Conservation (phyloP, 2,888 invertebrate genomes). For the Hesperia comma region DNA sequence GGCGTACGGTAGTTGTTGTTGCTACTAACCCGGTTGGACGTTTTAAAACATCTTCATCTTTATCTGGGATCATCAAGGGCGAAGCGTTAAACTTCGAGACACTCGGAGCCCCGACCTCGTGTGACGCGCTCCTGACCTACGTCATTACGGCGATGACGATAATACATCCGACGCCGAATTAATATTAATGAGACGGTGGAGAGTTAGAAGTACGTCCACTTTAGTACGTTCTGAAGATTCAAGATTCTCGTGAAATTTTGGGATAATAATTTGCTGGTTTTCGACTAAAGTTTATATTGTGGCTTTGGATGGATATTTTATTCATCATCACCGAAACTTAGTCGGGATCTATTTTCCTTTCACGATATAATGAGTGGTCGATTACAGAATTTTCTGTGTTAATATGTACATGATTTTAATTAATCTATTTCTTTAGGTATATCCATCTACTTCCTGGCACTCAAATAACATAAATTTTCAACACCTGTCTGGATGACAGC, state of each 20-base stretch:
- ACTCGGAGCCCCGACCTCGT: constrained; percentile 23
- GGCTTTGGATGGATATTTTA: too few relatives aligned
- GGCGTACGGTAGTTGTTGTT: constrained; percentile 9
- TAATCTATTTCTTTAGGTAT: too few relatives aligned
- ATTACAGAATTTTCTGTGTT: too few relatives aligned
- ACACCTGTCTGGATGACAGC: too few relatives aligned
- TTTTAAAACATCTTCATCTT: constrained; percentile 29
- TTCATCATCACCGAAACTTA: too few relatives aligned
- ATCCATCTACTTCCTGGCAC: too few relatives aligned
- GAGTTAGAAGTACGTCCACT: not conserved
- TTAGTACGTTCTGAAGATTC: constrained; percentile 3
- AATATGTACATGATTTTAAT: too few relatives aligned
- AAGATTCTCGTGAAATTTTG: not conserved
- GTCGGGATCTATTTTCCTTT: too few relatives aligned
- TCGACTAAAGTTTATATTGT: too few relatives aligned
- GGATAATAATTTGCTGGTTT: too few relatives aligned
- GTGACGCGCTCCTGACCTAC: constrained; percentile 32
- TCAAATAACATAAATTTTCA: too few relatives aligned
- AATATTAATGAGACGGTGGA: constrained; percentile 14
- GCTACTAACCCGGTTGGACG: constrained; percentile 22
- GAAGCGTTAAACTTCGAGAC: constrained; percentile 22
- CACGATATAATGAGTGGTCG: too few relatives aligned
- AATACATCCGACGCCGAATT: constrained; percentile 1
- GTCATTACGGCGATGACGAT: constrained; percentile 19
- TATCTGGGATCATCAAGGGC: constrained; percentile 32